These are phyloP conservation scores for Hexactinellida sp. DNA, from an alignment of 37 sponge, comb jelly and placozoan genomes.

Conservation along the genomic window DNA sequence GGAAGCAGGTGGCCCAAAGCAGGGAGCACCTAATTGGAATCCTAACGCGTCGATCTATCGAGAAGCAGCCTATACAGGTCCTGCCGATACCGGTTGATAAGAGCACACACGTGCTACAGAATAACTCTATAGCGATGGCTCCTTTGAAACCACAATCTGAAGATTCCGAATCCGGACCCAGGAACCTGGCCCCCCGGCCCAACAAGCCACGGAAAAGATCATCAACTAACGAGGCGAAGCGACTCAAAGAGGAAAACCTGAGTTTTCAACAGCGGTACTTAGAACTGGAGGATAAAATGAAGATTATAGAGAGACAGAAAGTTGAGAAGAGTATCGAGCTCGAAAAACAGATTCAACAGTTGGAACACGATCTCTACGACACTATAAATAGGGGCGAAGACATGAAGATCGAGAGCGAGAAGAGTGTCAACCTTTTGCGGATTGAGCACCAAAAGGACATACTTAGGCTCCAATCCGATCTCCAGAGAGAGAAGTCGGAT, in stretches of 20 bases:
- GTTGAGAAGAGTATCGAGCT: not conserved
- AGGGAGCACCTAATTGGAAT: not conserved
- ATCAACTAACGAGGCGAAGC: not conserved
- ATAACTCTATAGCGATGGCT: not conserved
- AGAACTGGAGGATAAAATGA: not conserved
- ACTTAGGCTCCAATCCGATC: not conserved
- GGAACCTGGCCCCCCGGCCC: not conserved
- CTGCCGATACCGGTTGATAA: not conserved
- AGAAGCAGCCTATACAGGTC: not conserved
- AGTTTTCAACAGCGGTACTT: not conserved
- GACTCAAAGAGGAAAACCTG: not conserved
- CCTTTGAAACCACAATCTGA: not conserved
- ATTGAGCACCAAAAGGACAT: not conserved
- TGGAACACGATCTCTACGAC: not conserved
- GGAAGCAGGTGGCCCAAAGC: not conserved
- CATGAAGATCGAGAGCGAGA: not conserved
- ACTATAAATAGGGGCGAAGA: not conserved
- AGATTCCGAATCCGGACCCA: not conserved
- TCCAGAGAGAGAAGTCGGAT: not conserved
- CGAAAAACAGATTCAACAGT: not conserved
- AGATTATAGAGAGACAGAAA: not conserved
- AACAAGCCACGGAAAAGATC: not conserved
- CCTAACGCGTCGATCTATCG: not conserved
- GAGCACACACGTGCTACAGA: not conserved
- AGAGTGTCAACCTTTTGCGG: not conserved